Evolutionary conservation across 2,888 invertebrate genomes (phyloP).

Genomic region (Cephonodes hylas): DNA sequence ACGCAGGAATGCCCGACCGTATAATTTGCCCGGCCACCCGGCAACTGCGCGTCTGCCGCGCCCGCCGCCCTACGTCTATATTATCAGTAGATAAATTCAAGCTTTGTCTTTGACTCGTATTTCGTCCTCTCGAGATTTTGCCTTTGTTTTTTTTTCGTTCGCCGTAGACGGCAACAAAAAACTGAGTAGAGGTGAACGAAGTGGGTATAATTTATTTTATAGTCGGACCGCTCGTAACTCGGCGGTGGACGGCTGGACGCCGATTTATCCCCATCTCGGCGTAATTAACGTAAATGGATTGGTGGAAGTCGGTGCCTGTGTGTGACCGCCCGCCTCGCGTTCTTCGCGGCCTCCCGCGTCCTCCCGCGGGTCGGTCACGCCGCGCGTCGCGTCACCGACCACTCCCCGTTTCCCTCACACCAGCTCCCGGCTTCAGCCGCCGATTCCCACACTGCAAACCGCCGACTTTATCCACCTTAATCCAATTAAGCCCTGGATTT

Average conservation of each 20-base stretch:
- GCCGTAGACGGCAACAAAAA: conserved; percentile 75
- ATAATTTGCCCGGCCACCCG: conserved; percentile 78
- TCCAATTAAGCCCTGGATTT: conserved; percentile 63
- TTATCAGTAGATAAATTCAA: conserved; percentile 82
- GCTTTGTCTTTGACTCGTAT: conserved; percentile 81
- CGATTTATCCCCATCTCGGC: conserved; percentile 78
- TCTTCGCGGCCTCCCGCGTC: conserved; percentile 37
- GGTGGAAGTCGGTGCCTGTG: conserved; percentile 68
- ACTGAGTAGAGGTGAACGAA: conserved; percentile 79
- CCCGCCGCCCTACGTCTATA: conserved; percentile 78
- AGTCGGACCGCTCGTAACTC: conserved; percentile 80
- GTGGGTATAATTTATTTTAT: conserved; percentile 82
- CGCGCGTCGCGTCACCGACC: conserved; percentile 29
- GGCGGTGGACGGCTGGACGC: conserved; percentile 79
- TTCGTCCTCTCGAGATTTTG: conserved; percentile 78
- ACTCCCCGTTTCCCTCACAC: conserved; percentile 50
- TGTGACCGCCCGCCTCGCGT: conserved; percentile 48
- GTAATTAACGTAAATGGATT: conserved; percentile 81
- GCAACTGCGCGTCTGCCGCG: conserved; percentile 69
- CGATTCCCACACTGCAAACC: conserved; percentile 15
- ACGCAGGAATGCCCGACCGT: conserved; percentile 74
- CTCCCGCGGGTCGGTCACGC: conserved; percentile 25
- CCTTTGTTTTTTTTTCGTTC: conserved; percentile 72
- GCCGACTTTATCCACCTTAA: conserved; percentile 37
- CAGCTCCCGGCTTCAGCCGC: conserved; percentile 19